Percentiles rank a stretch among this genome's conserved stretches.
phyloP scores from a whole-genome alignment of 2,113 vertebrate genomes.

The Cottus gobio region DNA sequence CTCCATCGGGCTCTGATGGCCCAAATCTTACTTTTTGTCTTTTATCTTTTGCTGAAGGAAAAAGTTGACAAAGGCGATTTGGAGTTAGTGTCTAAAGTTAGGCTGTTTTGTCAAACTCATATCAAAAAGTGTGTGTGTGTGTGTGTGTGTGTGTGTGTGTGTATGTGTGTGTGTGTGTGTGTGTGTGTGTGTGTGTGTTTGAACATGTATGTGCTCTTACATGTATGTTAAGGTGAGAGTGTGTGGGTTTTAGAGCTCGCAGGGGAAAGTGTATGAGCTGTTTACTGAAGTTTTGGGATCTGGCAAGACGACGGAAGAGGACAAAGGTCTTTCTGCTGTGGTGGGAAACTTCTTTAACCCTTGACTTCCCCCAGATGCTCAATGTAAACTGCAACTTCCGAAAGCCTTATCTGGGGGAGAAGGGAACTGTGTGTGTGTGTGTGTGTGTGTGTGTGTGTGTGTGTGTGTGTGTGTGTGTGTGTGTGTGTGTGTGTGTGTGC shows the following conservation, averaged over 20 bases:
- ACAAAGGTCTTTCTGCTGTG: conserved; percentile 72
- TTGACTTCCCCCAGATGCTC: conserved; percentile 76
- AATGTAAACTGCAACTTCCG: conserved; percentile 79
- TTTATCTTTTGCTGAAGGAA: conserved; percentile 8
- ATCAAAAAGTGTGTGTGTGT: background rate
- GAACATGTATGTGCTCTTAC: background rate
- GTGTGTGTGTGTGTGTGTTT: background rate
- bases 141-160: background rate
- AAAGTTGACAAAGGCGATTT: background rate
- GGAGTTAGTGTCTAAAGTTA: background rate
- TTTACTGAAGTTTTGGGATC: conserved; percentile 59
- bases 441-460: conserved; percentile 25
- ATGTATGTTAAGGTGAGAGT: conserved; percentile 11
- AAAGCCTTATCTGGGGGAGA: conserved; percentile 68
- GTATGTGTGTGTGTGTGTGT: background rate
- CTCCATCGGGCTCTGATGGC: conserved; percentile 36
- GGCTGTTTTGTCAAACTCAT: background rate
- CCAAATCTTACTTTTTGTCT: conserved; percentile 27
- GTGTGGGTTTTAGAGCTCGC: background rate
- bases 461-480: conserved; percentile 13
- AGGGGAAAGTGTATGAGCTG: conserved; percentile 25
- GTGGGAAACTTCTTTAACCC: conserved; percentile 81
- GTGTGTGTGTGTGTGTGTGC: conserved; percentile 13
- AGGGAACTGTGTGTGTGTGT: conserved; percentile 24
- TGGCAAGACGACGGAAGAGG: conserved; percentile 51